A percentile compares a stretch with the other conserved stretches of the same genome.
These are phyloP conservation scores for Temnothorax rugatulus DNA, from an alignment of 2,888 invertebrate species.

Conservation along the genomic window DNA sequence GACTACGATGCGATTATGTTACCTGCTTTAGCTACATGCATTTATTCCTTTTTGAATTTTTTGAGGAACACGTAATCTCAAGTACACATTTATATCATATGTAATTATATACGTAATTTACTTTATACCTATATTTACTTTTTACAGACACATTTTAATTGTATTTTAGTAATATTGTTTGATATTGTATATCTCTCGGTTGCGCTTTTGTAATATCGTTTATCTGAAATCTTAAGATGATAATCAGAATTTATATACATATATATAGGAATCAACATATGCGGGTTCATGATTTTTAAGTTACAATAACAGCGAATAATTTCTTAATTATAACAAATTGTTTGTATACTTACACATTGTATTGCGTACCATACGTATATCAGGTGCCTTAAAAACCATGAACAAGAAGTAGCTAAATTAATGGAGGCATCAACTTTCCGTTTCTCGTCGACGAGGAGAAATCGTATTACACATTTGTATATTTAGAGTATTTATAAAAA, in stretches of 20 bases:
- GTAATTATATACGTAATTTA: background rate
- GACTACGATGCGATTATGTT: constrained; percentile 27
- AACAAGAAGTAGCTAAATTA: constrained; percentile 72
- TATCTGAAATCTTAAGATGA: constrained; percentile 29
- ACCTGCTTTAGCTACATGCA: constrained; percentile 21
- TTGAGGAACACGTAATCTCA: constrained; percentile 10
- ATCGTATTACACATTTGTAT: constrained; percentile 58
- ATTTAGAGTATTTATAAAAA: constrained; percentile 32
- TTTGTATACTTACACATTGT: constrained; percentile 45
- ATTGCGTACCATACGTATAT: constrained; percentile 65
- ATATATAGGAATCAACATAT: constrained; percentile 42
- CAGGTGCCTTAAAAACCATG: constrained; percentile 77
- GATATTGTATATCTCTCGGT: background rate
- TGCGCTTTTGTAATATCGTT: background rate
- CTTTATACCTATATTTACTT: background rate
- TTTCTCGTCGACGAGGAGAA: constrained; percentile 64
- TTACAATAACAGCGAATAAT: constrained; percentile 59
- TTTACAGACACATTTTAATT: constrained; percentile 9
- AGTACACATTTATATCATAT: background rate
- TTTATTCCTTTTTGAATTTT: constrained; percentile 24
- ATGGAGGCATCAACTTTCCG: constrained; percentile 66
- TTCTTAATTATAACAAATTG: constrained; percentile 49
- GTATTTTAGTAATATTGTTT: constrained; percentile 13
- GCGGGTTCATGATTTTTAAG: constrained; percentile 76
- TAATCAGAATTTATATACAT: constrained; percentile 38